phyloP scores from a whole-genome alignment of 1,140 invertebrate species.

The Periplaneta americana region DNA sequence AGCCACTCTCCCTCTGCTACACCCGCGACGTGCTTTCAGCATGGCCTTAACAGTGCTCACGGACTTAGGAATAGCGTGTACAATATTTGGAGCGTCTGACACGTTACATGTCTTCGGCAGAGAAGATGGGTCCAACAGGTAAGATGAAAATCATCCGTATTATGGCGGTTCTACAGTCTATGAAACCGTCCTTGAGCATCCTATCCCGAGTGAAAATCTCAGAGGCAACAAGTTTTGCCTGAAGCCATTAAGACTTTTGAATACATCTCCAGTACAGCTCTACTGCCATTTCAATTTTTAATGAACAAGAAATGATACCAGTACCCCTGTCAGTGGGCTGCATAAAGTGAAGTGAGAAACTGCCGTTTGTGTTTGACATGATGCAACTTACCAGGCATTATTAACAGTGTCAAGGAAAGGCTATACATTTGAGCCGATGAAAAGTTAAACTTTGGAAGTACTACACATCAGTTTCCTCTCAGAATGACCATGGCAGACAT shows the following conservation, averaged over 20 bases:
- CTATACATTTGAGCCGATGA: too few species aligned
- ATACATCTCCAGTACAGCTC: not conserved
- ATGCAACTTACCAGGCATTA: too few species aligned
- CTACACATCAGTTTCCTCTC: too few species aligned
- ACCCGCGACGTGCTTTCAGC: conserved; percentile 62
- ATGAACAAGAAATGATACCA: not conserved
- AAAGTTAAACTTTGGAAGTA: too few species aligned
- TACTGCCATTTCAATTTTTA: not conserved
- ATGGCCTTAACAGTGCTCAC: conserved; percentile 69
- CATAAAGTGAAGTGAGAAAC: too few species aligned
- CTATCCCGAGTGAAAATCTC: not conserved
- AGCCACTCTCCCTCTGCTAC: conserved; percentile 76
- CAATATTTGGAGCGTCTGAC: not conserved
- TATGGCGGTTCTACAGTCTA: not conserved
- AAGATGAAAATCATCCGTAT: not conserved
- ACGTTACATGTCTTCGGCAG: not conserved
- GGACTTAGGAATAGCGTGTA: not conserved
- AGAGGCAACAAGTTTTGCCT: not conserved
- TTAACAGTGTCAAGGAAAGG: too few species aligned
- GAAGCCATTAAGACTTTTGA: not conserved
- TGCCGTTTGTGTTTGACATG: too few species aligned
- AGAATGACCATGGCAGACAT: too few species aligned
- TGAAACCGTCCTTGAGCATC: not conserved
- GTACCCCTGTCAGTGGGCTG: too few species aligned
- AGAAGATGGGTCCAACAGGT: not conserved